Base-by-base conservation (phyloP, 2,797 vertebrate genomes). In the Neoniphon sammara region DNA sequence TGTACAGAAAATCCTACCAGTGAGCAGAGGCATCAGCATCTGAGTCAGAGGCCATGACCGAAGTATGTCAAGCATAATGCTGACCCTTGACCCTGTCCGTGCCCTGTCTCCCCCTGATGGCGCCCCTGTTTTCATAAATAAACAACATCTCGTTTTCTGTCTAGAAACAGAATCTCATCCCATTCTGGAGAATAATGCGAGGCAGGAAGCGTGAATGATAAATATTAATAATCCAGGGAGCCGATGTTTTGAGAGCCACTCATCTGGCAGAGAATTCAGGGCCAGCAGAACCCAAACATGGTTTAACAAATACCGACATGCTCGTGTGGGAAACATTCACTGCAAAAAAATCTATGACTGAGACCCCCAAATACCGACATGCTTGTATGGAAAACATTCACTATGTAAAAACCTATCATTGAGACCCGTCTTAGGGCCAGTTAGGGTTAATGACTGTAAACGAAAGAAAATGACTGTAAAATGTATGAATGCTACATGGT, bases 221-320 rank as follows among this genome's bases (percentile, higher is more conserved):
- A 93, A 92, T 92, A 93, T 93, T 92, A 92, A 92, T 93, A 90
- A 93, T 89, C 65, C 57, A 74, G 44, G 42, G 76, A 79, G 66
- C 83, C 56, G 10, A 75, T 92, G 90, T 91, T 92, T 91, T 90
- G 91, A 85, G 86, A 91, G 79, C 66, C 62, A 0, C 86, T 86
- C 80, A 80, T 86, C 79, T 82, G 70, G 67, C 70, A 73, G 55
- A 83, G 68, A 80, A 81, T 50, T 78, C 73, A 66, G 65, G 66
- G 53, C 53, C 84, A 80, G 81, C 66, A 66, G 85, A 86, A 88
- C 86, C 90, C 82, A 91, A 91, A 90, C 91, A 90, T 2, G 71
- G 36, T 54, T 46, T 55, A 18, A 70, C 77, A 80, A 78, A 82
- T 50, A 82, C 58, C 60, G 1, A 61, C 46, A 25, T 12, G 53